A percentile compares a stretch with the other conserved stretches of the same genome.
These are phyloP conservation scores for Syngnathus floridae DNA, from an alignment of 2,113 vertebrate genomes.

Conservation along the genomic window DNA sequence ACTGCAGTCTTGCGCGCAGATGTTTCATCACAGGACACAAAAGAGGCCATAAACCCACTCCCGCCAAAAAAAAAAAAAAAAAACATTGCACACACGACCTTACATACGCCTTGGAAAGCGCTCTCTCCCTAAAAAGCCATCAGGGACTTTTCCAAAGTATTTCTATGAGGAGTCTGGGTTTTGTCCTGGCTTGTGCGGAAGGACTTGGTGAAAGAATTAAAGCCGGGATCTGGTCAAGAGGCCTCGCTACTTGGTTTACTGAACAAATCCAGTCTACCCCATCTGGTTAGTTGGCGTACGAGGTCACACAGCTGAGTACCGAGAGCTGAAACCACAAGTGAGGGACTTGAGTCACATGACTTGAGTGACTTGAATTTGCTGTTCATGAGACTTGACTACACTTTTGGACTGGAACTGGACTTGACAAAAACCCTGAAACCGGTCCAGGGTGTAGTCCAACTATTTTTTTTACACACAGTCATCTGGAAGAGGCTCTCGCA, in stretches of 20 bases:
- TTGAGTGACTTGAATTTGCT: too few relatives aligned
- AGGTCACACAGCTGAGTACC: constrained; percentile 24
- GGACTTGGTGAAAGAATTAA: constrained; percentile 66
- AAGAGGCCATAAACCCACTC: constrained; percentile 60
- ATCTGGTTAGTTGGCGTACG: constrained; percentile 38
- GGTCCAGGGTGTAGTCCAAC: background rate
- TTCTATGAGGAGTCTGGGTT: constrained; percentile 64
- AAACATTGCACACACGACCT: constrained; percentile 60
- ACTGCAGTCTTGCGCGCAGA: constrained; percentile 54
- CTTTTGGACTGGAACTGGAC: background rate
- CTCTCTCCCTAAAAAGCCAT: constrained; percentile 55
- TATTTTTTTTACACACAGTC: background rate
- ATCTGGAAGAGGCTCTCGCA: background rate
- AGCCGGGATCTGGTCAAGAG: constrained; percentile 32
- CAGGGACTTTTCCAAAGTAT: constrained; percentile 61
- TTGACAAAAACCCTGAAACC: background rate
- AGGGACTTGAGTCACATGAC: too few relatives aligned
- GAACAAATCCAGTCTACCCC: constrained; percentile 13
- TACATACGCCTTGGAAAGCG: constrained; percentile 52
- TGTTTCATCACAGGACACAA: constrained; percentile 63
- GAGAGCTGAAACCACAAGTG: too few relatives aligned
- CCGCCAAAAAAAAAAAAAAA: constrained; percentile 23
- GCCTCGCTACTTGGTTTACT: constrained; percentile 54
- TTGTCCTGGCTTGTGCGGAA: constrained; percentile 55
- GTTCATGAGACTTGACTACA: too few relatives aligned